Conservation (phyloP, 2,797 vertebrate species). For the Chrysocyon brachyurus region DNA sequence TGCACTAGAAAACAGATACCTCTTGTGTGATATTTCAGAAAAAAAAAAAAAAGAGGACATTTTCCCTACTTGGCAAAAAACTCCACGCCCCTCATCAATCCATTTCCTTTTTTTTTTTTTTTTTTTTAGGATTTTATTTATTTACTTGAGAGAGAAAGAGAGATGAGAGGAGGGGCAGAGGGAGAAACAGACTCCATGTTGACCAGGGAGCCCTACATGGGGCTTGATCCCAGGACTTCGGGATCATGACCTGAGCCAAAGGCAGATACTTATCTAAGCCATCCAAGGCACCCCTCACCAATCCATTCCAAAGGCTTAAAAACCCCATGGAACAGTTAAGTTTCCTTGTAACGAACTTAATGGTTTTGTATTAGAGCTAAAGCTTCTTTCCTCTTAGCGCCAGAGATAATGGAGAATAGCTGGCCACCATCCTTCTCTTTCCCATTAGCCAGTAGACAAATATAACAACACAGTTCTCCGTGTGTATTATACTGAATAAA, state of each 20-base stretch:
- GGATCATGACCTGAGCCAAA: not conserved
- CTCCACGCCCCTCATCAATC: not conserved
- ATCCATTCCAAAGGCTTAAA: not conserved
- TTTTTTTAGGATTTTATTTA: not conserved
- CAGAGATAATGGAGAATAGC: not conserved
- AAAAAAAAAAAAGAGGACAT: not conserved
- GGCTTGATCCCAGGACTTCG: not conserved
- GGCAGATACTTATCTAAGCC: too few species aligned
- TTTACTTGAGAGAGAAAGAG: not conserved
- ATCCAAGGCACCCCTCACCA: not conserved
- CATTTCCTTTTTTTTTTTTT: not conserved
- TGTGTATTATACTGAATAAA: conserved; percentile 61
- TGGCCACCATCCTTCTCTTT: conserved; percentile 3
- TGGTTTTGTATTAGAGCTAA: not conserved
- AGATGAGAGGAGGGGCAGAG: not conserved
- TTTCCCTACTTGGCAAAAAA: not conserved
- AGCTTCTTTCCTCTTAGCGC: not conserved
- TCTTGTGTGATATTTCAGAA: not conserved
- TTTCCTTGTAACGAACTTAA: not conserved
- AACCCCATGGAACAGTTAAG: not conserved
- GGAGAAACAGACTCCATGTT: not conserved
- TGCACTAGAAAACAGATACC: not conserved
- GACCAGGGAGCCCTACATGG: not conserved
- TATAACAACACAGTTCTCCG: not conserved
- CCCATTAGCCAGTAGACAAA: conserved; percentile 20